A percentile compares a stretch with the other conserved stretches of the same genome.
Evolutionary conservation across 2,113 vertebrate species (phyloP).

Genomic region (Mystacornis crossleyi): DNA sequence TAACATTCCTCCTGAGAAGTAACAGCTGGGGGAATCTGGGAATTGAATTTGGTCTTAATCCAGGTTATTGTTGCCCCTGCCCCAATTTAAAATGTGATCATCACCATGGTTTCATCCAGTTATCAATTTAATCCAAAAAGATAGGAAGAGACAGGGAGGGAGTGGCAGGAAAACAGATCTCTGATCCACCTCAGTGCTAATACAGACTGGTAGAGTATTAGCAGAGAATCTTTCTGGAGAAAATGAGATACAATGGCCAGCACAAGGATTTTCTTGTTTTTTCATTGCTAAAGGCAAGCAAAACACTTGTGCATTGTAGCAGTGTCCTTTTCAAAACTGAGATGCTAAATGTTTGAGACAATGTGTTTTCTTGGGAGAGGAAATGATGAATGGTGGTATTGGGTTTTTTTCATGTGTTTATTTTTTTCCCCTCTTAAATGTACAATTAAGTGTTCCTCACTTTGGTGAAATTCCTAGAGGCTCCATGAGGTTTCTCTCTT

Average conservation of each 20-base stretch:
- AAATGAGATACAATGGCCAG: neutral
- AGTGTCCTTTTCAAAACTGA: neutral
- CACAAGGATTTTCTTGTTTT: neutral
- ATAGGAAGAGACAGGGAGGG: neutral
- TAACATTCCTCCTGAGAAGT: neutral
- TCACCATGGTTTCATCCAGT: neutral
- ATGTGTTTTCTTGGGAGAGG: neutral
- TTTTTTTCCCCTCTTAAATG: neutral
- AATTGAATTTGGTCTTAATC: neutral
- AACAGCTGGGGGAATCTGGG: neutral
- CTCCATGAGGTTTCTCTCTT: neutral
- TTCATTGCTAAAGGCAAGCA: neutral
- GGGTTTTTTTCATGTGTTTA: fast-evolving
- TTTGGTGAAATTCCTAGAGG: neutral
- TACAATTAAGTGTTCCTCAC: neutral
- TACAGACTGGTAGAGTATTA: neutral
- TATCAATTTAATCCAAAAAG: neutral
- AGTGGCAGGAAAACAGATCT: neutral
- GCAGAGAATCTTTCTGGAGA: neutral
- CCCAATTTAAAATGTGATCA: neutral
- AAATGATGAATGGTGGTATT: neutral
- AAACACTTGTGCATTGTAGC: neutral
- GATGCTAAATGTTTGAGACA: neutral
- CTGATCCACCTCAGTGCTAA: neutral
- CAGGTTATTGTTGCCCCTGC: neutral